These are phyloP conservation scores for Tympanuchus pallidicinctus DNA, from an alignment of 2,113 vertebrate genomes.

Conservation along the genomic window DNA sequence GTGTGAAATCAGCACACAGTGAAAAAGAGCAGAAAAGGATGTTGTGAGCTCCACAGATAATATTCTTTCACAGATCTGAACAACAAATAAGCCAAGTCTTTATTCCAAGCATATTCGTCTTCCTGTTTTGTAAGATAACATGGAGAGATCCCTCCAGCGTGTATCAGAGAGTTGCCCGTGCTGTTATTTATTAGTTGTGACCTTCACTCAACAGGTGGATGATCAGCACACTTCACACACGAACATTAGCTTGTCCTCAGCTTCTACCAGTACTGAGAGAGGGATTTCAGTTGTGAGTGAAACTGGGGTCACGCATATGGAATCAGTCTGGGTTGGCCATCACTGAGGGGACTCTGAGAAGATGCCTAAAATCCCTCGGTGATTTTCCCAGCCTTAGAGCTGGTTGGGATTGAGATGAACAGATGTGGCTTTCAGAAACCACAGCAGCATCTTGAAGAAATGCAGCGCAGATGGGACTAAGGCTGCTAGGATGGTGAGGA, in stretches of 20 bases:
- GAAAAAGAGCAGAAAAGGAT: not conserved
- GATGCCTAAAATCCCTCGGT: not conserved
- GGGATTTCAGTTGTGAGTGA: not conserved
- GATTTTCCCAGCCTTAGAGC: not conserved
- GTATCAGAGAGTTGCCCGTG: not conserved
- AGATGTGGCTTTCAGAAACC: not conserved
- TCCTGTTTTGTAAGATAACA: not conserved
- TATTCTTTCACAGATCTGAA: not conserved
- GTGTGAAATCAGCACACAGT: not conserved
- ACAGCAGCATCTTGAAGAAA: not conserved
- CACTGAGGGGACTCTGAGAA: not conserved
- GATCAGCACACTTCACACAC: not conserved
- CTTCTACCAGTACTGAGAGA: not conserved
- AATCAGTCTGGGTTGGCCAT: not conserved
- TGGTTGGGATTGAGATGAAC: not conserved
- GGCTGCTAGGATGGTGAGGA: rapidly evolving
- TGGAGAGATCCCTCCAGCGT: not conserved
- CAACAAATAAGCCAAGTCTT: not conserved
- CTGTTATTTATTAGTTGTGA: not conserved
- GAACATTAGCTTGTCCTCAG: not conserved
- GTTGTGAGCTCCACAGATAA: not conserved
- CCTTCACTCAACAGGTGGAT: not conserved
- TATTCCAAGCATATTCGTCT: not conserved
- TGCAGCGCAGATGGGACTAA: not conserved
- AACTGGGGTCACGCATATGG: not conserved